phyloP scores from a whole-genome alignment of 2,888 invertebrate species.

The Patella ulyssiponensis region DNA sequence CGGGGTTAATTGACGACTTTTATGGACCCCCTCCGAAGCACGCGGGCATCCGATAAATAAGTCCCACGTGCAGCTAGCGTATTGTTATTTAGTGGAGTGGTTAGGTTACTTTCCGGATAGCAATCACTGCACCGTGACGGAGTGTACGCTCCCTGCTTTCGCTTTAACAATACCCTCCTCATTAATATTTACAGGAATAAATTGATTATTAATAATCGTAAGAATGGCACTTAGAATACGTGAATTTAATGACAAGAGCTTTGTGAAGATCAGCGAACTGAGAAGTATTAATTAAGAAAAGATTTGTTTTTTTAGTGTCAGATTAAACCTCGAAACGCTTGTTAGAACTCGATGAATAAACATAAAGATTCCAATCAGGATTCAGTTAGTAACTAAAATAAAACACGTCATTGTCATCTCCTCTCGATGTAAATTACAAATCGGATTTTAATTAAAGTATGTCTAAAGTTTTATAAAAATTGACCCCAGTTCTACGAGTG shows the following conservation, averaged over 20 bases:
- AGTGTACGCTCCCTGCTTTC: neutral
- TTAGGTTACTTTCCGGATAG: slow-evolving; percentile 5
- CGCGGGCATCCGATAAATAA: neutral
- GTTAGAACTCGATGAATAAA: too few species aligned
- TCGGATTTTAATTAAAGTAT: too few species aligned
- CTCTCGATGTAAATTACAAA: too few species aligned
- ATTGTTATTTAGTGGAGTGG: slow-evolving; percentile 1
- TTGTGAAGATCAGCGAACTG: neutral
- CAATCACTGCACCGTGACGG: slow-evolving; percentile 1
- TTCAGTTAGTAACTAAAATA: too few species aligned
- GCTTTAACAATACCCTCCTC: too few species aligned
- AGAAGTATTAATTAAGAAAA: too few species aligned
- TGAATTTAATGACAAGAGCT: neutral
- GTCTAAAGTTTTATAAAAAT: too few species aligned
- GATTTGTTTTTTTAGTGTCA: too few species aligned
- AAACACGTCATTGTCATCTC: too few species aligned
- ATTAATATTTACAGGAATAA: neutral
- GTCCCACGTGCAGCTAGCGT: neutral
- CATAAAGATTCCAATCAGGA: too few species aligned
- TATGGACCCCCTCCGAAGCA: neutral
- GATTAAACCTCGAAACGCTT: too few species aligned
- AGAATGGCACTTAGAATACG: neutral
- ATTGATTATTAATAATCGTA: neutral
- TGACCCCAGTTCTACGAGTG: too few species aligned
- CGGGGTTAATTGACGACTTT: neutral